phyloP scores from a whole-genome alignment of 2,888 invertebrate genomes.

The Drosophila helvetica region DNA sequence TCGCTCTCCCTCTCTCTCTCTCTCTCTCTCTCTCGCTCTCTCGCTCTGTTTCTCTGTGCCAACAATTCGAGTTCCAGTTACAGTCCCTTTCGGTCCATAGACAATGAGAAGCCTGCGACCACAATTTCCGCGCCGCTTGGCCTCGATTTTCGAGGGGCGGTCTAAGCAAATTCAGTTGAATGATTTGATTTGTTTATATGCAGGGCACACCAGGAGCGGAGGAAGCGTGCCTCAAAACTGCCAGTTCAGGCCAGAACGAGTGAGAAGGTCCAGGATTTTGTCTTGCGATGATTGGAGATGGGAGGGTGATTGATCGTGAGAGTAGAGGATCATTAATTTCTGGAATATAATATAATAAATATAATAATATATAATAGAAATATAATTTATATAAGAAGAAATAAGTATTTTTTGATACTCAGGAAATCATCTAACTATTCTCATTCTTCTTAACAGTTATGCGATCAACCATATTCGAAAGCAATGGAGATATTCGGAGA shows the following conservation, averaged over 20 bases:
- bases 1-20: slow-evolving; percentile 41
- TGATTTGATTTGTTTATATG: slow-evolving; percentile 59
- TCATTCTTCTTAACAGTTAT: no score
- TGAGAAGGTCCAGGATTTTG: not conserved
- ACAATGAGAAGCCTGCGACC: slow-evolving; percentile 59
- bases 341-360: no score
- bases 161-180: slow-evolving; percentile 63
- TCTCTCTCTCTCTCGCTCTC: no score
- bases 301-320: slow-evolving; percentile 4
- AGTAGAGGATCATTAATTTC: not conserved
- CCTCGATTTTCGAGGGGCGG: slow-evolving; percentile 26
- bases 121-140: slow-evolving; percentile 61
- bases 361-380: no score
- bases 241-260: slow-evolving; percentile 44
- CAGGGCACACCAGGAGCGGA: slow-evolving; percentile 30
- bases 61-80: not conserved
- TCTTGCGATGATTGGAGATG: slow-evolving; percentile 16
- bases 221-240: slow-evolving; percentile 66
- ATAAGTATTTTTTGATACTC: no score
- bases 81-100: slow-evolving; percentile 48
- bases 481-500: no score
- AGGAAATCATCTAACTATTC: no score
- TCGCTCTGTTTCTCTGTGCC: no score
- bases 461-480: no score
- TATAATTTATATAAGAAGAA: no score